A percentile compares a stretch with the other conserved stretches of the same genome.
These are phyloP conservation scores for Plagodis pulveraria DNA, from an alignment of 2,888 invertebrate genomes.

Conservation along the genomic window DNA sequence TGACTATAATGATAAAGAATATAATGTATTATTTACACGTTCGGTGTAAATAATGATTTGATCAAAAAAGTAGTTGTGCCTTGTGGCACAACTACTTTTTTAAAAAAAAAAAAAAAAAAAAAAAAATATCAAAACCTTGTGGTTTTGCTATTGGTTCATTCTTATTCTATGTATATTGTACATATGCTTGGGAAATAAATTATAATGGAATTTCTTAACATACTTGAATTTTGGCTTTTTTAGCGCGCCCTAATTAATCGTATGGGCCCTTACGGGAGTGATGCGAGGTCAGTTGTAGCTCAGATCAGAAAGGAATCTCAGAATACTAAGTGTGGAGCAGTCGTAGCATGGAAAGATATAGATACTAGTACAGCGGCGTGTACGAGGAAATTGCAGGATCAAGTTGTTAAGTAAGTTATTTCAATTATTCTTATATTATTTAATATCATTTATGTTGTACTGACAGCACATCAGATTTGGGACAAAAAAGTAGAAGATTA, in stretches of 20 bases:
- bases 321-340: slow-evolving; percentile 40
- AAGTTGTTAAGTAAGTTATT: slow-evolving; percentile 55
- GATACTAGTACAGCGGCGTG: slow-evolving; percentile 30
- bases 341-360: slow-evolving; percentile 49
- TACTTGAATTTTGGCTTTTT: slow-evolving; percentile 21
- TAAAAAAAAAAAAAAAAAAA: too few relatives aligned
- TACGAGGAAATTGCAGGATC: slow-evolving; percentile 50
- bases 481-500: too few relatives aligned
- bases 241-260: slow-evolving; percentile 63
- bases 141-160: neutral
- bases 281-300: slow-evolving; percentile 52
- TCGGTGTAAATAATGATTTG: too few relatives aligned
- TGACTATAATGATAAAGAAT: too few relatives aligned
- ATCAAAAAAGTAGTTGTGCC: neutral
- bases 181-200: neutral
- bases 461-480: too few relatives aligned
- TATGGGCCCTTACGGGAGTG: slow-evolving; percentile 58
- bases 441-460: too few relatives aligned
- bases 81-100: neutral
- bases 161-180: neutral
- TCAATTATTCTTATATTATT: neutral
- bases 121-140: too few relatives aligned
- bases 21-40: too few relatives aligned
- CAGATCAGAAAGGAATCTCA: slow-evolving; percentile 49
- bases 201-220: neutral